A percentile compares a stretch with the other conserved stretches of the same genome.
phyloP scores from a whole-genome alignment of 2,797 vertebrate genomes.

The Myotis daubentonii region DNA sequence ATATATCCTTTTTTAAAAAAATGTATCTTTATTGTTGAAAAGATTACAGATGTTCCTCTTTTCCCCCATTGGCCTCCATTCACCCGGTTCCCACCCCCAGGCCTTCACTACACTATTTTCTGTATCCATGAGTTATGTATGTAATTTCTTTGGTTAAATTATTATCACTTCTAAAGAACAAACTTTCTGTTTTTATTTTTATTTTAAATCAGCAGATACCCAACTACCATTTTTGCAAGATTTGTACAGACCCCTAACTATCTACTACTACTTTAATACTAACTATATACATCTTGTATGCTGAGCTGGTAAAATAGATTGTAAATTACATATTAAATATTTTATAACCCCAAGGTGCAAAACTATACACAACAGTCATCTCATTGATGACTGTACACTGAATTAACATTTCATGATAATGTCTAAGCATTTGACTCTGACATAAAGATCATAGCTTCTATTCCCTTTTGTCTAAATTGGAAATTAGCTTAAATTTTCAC shows the following conservation, averaged over 20 bases:
- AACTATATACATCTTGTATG: conserved; percentile 85
- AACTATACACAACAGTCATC: conserved; percentile 84
- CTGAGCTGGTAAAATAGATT: conserved; percentile 88
- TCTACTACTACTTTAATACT: conserved; percentile 86
- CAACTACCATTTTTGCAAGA: conserved; percentile 88
- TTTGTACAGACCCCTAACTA: conserved; percentile 84
- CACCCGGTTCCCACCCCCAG: no score
- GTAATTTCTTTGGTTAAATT: no score
- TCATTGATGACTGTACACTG: conserved; percentile 86
- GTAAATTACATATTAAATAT: conserved; percentile 89
- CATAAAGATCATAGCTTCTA: neutral
- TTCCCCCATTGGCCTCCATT: no score
- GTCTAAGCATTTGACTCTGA: conserved; percentile 77
- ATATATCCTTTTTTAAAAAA: neutral
- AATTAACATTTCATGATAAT: conserved; percentile 84
- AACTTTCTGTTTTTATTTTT: no score
- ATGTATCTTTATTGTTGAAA: no score
- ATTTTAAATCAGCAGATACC: conserved; percentile 81
- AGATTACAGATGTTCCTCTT: no score
- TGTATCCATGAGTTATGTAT: no score
- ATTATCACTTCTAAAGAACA: no score
- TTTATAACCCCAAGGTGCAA: conserved; percentile 87
- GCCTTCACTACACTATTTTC: no score
- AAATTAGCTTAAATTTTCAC: conserved; percentile 58
- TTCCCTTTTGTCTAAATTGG: conserved; percentile 59